A percentile compares a stretch with the other conserved stretches of the same genome.
These are phyloP conservation scores for Seriola dumerili DNA, from an alignment of 2,113 vertebrate species.

Conservation along the genomic window DNA sequence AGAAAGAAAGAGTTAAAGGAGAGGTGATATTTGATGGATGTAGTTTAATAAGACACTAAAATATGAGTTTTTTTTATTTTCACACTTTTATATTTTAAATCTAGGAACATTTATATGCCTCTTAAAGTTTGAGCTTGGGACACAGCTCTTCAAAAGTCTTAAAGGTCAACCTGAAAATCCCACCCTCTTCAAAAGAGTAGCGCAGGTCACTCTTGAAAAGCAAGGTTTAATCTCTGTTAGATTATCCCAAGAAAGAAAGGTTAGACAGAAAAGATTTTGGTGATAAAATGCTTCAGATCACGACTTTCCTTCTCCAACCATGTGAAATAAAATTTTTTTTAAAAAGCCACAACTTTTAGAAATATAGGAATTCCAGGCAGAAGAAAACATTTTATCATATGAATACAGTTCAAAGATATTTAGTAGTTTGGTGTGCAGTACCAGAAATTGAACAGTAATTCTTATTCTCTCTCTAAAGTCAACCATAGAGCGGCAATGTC, in stretches of 20 bases:
- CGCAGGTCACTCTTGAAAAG: slow-evolving; percentile 42
- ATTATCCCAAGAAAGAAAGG: slow-evolving; percentile 76
- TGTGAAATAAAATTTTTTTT: neutral
- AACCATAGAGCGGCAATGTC: neutral
- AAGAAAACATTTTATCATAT: slow-evolving; percentile 1
- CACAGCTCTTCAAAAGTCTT: slow-evolving; percentile 60
- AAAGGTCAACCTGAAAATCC: slow-evolving; percentile 77
- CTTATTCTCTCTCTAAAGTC: neutral
- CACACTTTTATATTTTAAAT: slow-evolving; percentile 34
- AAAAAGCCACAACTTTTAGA: slow-evolving; percentile 1
- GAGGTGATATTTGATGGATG: slow-evolving; percentile 15
- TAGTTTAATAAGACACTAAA: slow-evolving; percentile 25
- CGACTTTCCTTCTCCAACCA: slow-evolving; percentile 10
- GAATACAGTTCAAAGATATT: neutral
- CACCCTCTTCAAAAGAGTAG: slow-evolving; percentile 51
- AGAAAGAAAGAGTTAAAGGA: neutral
- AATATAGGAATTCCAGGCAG: neutral
- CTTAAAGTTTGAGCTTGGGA: slow-evolving; percentile 53
- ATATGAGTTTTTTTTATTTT: slow-evolving; percentile 41
- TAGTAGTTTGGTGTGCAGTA: neutral
- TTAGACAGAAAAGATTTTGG: slow-evolving; percentile 58
- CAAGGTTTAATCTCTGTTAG: slow-evolving; percentile 67
- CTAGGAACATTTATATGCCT: slow-evolving; percentile 40
- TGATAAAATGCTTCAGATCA: slow-evolving; percentile 49
- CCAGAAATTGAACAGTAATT: neutral